Conservation (phyloP, 2,888 invertebrate species). For the Netelia melanura region DNA sequence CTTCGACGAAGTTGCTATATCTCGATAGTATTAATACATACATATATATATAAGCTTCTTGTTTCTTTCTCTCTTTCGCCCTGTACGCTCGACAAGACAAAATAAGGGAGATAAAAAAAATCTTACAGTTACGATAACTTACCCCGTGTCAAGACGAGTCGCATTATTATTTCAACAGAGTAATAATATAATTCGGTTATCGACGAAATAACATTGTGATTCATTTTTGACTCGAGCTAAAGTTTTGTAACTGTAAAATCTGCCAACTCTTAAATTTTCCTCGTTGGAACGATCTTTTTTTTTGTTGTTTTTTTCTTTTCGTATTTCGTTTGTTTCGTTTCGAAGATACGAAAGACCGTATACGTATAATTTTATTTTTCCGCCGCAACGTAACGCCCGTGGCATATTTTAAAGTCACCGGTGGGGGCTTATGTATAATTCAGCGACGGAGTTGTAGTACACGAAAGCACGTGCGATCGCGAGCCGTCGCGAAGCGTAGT, state of each 20-base stretch:
- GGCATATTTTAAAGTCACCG: constrained; percentile 79
- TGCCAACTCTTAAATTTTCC: too few relatives aligned
- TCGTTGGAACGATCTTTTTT: too few relatives aligned
- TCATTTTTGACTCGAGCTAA: neutral
- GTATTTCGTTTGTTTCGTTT: too few relatives aligned
- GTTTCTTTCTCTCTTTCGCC: constrained; percentile 2
- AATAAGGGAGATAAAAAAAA: constrained; percentile 5
- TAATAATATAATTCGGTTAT: too few relatives aligned
- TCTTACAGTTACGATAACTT: neutral
- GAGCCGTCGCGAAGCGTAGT: constrained; percentile 59
- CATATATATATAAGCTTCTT: neutral
- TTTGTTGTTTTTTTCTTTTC: too few relatives aligned
- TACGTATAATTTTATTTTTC: constrained; percentile 57
- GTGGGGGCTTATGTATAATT: constrained; percentile 82
- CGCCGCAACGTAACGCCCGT: constrained; percentile 76
- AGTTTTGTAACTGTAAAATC: neutral
- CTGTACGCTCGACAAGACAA: neutral
- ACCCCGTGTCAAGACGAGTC: neutral
- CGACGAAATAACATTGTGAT: neutral
- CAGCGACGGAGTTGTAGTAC: constrained; percentile 79
- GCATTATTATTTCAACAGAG: too few relatives aligned
- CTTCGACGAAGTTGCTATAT: constrained; percentile 17
- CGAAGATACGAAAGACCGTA: neutral
- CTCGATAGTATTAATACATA: constrained; percentile 3
- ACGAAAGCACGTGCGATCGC: constrained; percentile 76